A percentile compares a stretch with the other conserved stretches of the same genome.
These are phyloP conservation scores for Petrophora chlorosata DNA, from an alignment of 2,888 invertebrate genomes.

Conservation along the genomic window DNA sequence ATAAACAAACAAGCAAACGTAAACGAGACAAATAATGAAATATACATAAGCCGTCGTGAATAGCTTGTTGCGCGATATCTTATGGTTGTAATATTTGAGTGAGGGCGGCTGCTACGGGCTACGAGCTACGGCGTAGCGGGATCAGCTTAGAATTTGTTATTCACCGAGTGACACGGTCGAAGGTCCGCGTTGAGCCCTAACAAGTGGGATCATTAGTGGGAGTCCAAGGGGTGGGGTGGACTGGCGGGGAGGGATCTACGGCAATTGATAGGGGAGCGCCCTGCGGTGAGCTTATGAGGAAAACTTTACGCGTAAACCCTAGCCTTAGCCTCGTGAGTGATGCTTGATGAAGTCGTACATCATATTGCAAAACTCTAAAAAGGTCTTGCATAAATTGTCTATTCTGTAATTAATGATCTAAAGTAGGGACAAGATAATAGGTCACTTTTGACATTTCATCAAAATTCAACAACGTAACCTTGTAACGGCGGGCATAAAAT, in stretches of 20 bases:
- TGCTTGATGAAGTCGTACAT: conserved; percentile 61
- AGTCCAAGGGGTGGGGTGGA: conserved; percentile 48
- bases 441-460: too few relatives aligned
- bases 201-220: conserved; percentile 81
- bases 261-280: conserved; percentile 80
- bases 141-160: conserved; percentile 79
- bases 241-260: conserved; percentile 44
- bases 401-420: neutral
- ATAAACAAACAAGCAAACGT: conserved; percentile 8
- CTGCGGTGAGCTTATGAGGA: conserved; percentile 76
- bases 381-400: conserved; percentile 21
- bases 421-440: neutral
- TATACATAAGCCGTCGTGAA: conserved; percentile 25
- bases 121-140: conserved; percentile 55
- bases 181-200: conserved; percentile 79
- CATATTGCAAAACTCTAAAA: conserved; percentile 38
- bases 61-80: conserved; percentile 39
- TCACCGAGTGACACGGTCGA: conserved; percentile 76
- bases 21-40: conserved; percentile 32
- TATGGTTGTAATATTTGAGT: conserved; percentile 50
- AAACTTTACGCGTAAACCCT: conserved; percentile 77
- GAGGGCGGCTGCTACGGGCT: conserved; percentile 35
- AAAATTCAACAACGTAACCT: too few relatives aligned
- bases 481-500: too few relatives aligned
- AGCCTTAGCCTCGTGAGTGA: conserved; percentile 54